phyloP scores from a whole-genome alignment of 2,888 invertebrate species.

The Smittia aterrima region DNA sequence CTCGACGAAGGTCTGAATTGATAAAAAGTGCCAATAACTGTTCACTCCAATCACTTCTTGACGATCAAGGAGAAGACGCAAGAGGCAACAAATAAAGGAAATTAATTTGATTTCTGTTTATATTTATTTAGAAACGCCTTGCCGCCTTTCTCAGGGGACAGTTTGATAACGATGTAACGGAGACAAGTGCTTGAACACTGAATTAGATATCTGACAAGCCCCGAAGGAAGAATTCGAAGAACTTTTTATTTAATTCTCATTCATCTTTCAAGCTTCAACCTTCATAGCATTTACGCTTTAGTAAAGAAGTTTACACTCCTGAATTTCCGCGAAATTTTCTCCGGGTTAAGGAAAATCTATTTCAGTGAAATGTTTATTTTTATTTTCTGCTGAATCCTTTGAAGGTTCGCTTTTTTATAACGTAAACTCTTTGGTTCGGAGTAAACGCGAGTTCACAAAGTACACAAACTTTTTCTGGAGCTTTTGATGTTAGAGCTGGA shows the following conservation, averaged over 20 bases:
- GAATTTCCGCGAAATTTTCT: too few relatives aligned
- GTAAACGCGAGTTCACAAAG: too few relatives aligned
- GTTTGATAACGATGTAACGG: background rate
- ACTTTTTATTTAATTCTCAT: too few relatives aligned
- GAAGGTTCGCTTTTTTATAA: too few relatives aligned
- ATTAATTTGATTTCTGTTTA: conserved; percentile 42
- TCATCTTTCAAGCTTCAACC: too few relatives aligned
- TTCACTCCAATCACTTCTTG: conserved; percentile 14
- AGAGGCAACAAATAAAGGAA: conserved; percentile 29
- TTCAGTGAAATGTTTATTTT: conserved; percentile 13
- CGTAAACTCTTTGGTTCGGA: too few relatives aligned
- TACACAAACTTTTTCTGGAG: too few relatives aligned
- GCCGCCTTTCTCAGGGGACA: background rate
- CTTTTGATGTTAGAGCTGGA: too few relatives aligned
- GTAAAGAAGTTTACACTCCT: too few relatives aligned
- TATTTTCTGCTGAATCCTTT: background rate
- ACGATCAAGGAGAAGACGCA: background rate
- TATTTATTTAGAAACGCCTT: conserved; percentile 39
- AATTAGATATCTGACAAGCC: too few relatives aligned
- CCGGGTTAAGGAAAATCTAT: background rate
- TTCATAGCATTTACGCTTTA: too few relatives aligned
- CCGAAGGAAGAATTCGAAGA: too few relatives aligned
- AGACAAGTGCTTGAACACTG: background rate
- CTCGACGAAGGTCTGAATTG: background rate
- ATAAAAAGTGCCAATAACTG: conserved; percentile 22